Evolutionary conservation across 2,888 invertebrate genomes (phyloP).

Genomic region (Spilosoma lubricipeda): DNA sequence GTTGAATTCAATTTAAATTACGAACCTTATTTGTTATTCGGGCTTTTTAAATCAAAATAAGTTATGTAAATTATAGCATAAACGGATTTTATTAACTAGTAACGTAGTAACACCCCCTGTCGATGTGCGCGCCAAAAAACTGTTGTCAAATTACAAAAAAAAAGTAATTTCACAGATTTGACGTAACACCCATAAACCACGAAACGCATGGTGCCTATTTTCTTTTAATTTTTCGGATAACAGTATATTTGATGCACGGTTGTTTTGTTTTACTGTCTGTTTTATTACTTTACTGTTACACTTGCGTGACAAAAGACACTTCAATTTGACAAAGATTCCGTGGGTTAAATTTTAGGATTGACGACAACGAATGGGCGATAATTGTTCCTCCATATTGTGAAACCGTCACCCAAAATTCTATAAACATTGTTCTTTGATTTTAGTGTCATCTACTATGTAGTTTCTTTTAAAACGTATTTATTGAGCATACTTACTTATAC

Average conservation of each 20-base stretch:
- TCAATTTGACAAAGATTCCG: slow-evolving; percentile 27
- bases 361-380: slow-evolving; percentile 18
- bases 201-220: slow-evolving; percentile 1
- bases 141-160: background rate
- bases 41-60: background rate
- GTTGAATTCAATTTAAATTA: background rate
- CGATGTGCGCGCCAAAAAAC: background rate
- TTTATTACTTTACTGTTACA: slow-evolving; percentile 35
- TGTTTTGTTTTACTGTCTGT: slow-evolving; percentile 17
- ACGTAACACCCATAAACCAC: slow-evolving; percentile 10
- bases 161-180: background rate
- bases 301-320: slow-evolving; percentile 33
- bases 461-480: background rate
- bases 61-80: background rate
- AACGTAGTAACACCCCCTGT: background rate
- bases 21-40: background rate
- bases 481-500: background rate
- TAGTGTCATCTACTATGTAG: background rate
- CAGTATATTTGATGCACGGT: slow-evolving; percentile 15
- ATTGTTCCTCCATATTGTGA: slow-evolving; percentile 24
- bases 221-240: slow-evolving; percentile 12
- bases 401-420: background rate
- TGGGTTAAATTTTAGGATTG: slow-evolving; percentile 17
- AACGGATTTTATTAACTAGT: background rate
- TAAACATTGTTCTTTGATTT: background rate